Conservation (phyloP, 2,888 invertebrate genomes). For the Dicyrtomina minuta region DNA sequence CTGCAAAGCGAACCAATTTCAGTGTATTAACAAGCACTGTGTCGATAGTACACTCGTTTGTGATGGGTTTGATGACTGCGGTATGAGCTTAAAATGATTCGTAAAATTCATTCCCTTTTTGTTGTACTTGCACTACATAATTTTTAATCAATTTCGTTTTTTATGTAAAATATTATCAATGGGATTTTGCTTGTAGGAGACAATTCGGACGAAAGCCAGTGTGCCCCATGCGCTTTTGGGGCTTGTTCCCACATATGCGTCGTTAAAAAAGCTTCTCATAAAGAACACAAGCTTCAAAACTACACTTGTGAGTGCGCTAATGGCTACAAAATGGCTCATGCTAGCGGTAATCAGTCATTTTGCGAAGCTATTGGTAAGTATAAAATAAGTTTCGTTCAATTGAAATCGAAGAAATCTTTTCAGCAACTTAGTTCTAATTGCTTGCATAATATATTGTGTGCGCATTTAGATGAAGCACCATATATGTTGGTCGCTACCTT, state of each 20-base stretch:
- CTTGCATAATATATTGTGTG: too few species aligned
- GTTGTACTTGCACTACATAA: too few species aligned
- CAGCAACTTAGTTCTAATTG: background rate
- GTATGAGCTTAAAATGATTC: constrained; percentile 18
- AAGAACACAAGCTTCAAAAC: constrained; percentile 43
- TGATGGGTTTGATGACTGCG: constrained; percentile 55
- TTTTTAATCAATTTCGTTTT: background rate
- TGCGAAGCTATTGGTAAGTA: constrained; percentile 60
- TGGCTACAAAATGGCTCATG: constrained; percentile 61
- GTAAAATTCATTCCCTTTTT: background rate
- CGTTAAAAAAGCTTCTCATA: constrained; percentile 60
- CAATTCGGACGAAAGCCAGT: constrained; percentile 58
- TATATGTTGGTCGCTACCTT: constrained; percentile 64
- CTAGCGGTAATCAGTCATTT: constrained; percentile 53
- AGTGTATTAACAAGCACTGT: constrained; percentile 56
- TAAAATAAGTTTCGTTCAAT: too few species aligned
- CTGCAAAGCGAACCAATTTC: constrained; percentile 52
- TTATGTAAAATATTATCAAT: background rate
- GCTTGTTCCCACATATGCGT: constrained; percentile 77
- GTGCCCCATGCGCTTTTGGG: constrained; percentile 66
- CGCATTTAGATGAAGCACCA: constrained; percentile 64
- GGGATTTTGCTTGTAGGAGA: constrained; percentile 12
- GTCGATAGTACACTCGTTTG: constrained; percentile 55
- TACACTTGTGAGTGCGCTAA: constrained; percentile 66
- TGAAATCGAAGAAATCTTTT: too few species aligned